Conservation (phyloP, 2,113 vertebrate species). For the Oryzias celebensis region DNA sequence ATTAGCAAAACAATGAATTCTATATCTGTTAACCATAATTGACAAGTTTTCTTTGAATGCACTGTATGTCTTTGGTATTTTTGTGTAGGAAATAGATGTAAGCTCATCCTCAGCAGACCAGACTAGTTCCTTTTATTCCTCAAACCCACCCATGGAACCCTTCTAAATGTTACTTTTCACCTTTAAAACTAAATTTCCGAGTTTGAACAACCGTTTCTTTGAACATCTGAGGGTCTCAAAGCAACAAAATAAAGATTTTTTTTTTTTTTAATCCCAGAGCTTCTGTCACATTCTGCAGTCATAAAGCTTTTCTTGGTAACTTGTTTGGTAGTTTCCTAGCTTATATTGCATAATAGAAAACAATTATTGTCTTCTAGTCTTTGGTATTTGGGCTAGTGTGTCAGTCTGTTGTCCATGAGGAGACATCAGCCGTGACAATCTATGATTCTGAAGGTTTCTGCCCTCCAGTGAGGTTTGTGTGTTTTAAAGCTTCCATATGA, state of each 20-base stretch:
- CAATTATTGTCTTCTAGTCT: slow-evolving; percentile 60
- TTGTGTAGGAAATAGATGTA: neutral
- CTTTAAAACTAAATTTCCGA: slow-evolving; percentile 1
- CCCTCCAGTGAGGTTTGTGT: slow-evolving; percentile 39
- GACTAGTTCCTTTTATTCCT: neutral
- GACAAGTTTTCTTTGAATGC: neutral
- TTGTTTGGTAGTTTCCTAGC: slow-evolving; percentile 57
- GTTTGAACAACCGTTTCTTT: slow-evolving; percentile 18
- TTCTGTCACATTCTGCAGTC: slow-evolving; percentile 55
- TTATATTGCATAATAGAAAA: slow-evolving; percentile 76
- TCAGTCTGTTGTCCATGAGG: slow-evolving; percentile 36
- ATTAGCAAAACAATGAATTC: neutral
- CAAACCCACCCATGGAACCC: neutral
- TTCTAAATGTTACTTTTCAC: slow-evolving; percentile 7
- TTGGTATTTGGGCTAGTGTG: slow-evolving; percentile 68
- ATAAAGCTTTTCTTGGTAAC: slow-evolving; percentile 52
- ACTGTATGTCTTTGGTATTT: slow-evolving; percentile 30
- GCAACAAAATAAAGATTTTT: slow-evolving; percentile 5
- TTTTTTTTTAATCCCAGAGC: slow-evolving; percentile 18
- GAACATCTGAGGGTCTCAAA: slow-evolving; percentile 19
- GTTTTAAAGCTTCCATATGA: slow-evolving; percentile 46
- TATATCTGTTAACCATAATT: neutral
- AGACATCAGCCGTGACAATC: slow-evolving; percentile 42
- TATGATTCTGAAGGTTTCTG: slow-evolving; percentile 13
- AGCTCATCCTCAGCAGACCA: neutral